Evolutionary conservation across 2,113 vertebrate genomes (phyloP).

Genomic region (Colossoma macropomum): DNA sequence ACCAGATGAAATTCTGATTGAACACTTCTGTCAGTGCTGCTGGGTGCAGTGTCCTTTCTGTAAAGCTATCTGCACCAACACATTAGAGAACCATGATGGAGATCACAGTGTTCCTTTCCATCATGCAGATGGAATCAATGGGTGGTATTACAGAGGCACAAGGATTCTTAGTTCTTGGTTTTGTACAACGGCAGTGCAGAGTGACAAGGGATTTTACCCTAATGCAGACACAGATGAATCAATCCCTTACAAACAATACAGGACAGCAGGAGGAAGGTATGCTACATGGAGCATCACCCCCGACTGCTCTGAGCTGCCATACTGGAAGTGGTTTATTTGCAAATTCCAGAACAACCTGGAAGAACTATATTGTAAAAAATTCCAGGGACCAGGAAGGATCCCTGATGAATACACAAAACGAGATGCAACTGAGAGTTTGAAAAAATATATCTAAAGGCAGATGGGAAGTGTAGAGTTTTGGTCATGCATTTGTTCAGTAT

Average conservation of each 20-base stretch:
- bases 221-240: background rate
- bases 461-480: too few relatives aligned
- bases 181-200: background rate
- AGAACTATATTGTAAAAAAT: background rate
- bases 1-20: conserved; percentile 44
- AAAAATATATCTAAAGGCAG: too few relatives aligned
- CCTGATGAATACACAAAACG: background rate
- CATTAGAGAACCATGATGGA: conserved; percentile 24
- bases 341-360: conserved; percentile 14
- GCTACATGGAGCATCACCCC: background rate
- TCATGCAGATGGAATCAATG: background rate
- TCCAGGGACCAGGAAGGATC: background rate
- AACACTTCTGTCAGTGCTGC: conserved; percentile 45
- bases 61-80: conserved; percentile 46
- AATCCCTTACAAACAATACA: background rate
- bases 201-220: background rate
- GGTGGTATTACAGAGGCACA: background rate
- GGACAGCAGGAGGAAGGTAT: background rate
- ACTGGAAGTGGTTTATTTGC: conserved; percentile 30
- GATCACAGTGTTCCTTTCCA: conserved; percentile 29
- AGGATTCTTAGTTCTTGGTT: background rate
- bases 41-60: conserved; percentile 54
- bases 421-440: background rate
- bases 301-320: background rate
- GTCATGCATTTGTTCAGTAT: too few relatives aligned